These are phyloP conservation scores for Boleophthalmus pectinirostris DNA, from an alignment of 2,113 vertebrate species.

Conservation along the genomic window DNA sequence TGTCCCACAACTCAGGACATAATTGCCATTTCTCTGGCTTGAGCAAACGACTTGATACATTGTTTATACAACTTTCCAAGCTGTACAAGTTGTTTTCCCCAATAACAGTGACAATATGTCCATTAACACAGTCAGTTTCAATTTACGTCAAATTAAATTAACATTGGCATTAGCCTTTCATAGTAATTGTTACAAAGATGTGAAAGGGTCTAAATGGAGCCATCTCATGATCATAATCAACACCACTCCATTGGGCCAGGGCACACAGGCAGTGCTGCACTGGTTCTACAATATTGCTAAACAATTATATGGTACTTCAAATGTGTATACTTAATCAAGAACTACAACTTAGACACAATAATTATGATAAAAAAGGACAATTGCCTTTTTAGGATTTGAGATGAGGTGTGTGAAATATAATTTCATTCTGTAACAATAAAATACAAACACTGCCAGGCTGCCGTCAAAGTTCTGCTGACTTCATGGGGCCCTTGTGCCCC, in stretches of 20 bases:
- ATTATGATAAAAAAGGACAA: background rate
- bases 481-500: background rate
- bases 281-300: background rate
- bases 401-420: background rate
- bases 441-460: background rate
- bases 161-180: background rate
- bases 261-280: background rate
- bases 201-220: background rate
- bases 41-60: background rate
- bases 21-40: background rate
- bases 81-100: too few species aligned
- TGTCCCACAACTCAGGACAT: background rate
- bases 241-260: too few species aligned
- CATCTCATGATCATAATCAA: background rate
- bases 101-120: too few species aligned
- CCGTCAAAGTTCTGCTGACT: background rate
- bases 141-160: background rate
- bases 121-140: background rate
- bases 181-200: background rate
- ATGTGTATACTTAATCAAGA: background rate
- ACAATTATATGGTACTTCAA: background rate
- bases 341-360: background rate
- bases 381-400: background rate
- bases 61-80: background rate
- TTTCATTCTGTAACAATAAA: background rate